phyloP scores from a whole-genome alignment of 2,888 invertebrate species.

The Drosophila nigricruria region DNA sequence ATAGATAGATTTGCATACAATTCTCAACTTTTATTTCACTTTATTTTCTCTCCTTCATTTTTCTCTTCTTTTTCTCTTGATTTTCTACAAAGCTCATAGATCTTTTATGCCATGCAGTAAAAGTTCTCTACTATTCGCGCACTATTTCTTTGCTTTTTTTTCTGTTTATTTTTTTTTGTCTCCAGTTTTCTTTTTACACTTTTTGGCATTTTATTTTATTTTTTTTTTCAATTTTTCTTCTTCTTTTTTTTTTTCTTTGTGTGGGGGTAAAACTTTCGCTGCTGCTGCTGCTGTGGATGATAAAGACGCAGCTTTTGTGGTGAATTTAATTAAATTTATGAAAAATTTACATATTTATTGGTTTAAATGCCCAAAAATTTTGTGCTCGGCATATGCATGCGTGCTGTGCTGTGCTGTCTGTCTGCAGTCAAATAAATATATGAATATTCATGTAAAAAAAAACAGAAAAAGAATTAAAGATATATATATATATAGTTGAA shows the following conservation, averaged over 20 bases:
- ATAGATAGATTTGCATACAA: constrained; percentile 71
- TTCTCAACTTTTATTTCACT: constrained; percentile 65
- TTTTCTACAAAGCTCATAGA: constrained; percentile 39
- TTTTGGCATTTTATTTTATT: constrained; percentile 23
- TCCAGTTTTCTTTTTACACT: constrained; percentile 22
- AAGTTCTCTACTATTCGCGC: constrained; percentile 34
- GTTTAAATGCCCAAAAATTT: constrained; percentile 74
- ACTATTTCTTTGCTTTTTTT: constrained; percentile 33
- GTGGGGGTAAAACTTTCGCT: constrained; percentile 52
- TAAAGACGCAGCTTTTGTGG: constrained; percentile 68
- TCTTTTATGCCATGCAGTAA: constrained; percentile 40
- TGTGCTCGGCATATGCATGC: constrained; percentile 49
- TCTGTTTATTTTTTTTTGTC: constrained; percentile 6
- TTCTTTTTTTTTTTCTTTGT: constrained; percentile 16
- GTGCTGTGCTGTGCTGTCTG: constrained; percentile 25
- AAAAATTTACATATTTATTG: constrained; percentile 82
- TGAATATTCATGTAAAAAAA: constrained; percentile 69
- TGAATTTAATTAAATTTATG: constrained; percentile 82
- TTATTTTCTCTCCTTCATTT: constrained; percentile 1
- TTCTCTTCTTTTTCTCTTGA: neutral
- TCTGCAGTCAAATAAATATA: constrained; percentile 47
- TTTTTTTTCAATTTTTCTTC: constrained; percentile 16
- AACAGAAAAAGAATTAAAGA: constrained; percentile 2
- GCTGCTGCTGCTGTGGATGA: constrained; percentile 37
- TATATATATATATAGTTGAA: constrained; percentile 1